phyloP scores from a whole-genome alignment of 2,888 invertebrate species.

The Tipula lateralis region DNA sequence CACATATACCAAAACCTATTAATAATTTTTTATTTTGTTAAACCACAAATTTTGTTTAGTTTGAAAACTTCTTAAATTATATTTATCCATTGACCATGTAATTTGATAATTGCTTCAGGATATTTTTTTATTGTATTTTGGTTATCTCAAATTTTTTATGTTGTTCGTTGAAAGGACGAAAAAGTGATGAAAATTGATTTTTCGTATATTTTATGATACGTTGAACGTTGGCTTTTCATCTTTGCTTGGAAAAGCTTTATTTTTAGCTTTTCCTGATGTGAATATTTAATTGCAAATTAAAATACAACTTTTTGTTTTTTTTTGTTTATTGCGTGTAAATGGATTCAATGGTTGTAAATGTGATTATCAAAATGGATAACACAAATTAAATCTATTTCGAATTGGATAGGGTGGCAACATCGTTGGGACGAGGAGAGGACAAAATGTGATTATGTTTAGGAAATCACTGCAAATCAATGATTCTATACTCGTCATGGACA shows the following conservation, averaged over 20 bases:
- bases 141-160: neutral
- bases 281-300: neutral
- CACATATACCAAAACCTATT: neutral
- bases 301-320: neutral
- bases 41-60: neutral
- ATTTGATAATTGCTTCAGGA: neutral
- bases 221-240: neutral
- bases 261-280: neutral
- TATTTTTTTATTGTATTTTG: neutral
- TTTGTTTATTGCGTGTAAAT: neutral
- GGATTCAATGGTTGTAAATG: neutral
- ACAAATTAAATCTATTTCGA: neutral
- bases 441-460: too few relatives aligned
- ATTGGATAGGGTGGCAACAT: too few relatives aligned
- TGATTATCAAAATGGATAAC: neutral
- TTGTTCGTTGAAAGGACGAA: neutral
- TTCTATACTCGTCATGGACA: too few relatives aligned
- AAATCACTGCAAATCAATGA: too few relatives aligned
- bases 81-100: constrained; percentile 6
- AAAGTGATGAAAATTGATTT: neutral
- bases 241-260: neutral
- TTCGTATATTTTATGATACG: neutral
- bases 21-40: neutral
- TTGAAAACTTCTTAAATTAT: neutral
- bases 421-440: too few relatives aligned